These are phyloP conservation scores for Drosophila suzukii DNA, from an alignment of 1,140 invertebrate genomes.

Conservation along the genomic window DNA sequence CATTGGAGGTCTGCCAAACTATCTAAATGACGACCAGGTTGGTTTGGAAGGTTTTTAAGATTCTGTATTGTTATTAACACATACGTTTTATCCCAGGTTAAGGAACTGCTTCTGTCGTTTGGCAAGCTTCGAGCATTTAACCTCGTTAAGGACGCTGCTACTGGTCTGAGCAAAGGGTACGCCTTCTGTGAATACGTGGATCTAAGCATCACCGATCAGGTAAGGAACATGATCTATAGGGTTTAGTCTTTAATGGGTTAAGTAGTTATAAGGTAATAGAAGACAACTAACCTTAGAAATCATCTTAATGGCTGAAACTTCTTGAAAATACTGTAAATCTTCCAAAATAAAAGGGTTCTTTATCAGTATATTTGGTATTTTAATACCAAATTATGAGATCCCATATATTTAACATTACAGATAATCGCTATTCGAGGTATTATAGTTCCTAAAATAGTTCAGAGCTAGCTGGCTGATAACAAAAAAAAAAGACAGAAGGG, in stretches of 20 bases:
- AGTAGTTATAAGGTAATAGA: no score
- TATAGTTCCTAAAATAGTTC: no score
- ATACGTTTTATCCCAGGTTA: conserved; percentile 88
- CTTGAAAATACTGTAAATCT: no score
- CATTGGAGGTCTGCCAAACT: conserved; percentile 99
- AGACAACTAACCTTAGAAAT: no score
- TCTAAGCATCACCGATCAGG: conserved; percentile 98
- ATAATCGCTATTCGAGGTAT: no score
- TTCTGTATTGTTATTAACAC: conserved; percentile 52
- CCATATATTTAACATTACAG: no score
- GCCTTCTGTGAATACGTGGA: conserved; percentile 99
- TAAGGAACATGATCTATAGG: conserved; percentile 83
- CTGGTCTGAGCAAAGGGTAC: conserved; percentile 98
- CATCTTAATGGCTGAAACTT: no score
- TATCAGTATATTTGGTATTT: no score
- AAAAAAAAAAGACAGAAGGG: no score
- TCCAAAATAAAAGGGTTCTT: no score
- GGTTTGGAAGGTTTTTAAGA: conserved; percentile 52
- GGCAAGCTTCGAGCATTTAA: conserved; percentile 99
- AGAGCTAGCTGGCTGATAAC: no score
- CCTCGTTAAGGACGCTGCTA: conserved; percentile 98
- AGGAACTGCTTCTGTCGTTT: conserved; percentile 98
- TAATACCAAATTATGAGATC: no score
- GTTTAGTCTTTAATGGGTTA: neutral
- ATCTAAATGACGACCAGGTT: conserved; percentile 99